These are phyloP conservation scores for Odontocerum albicorne DNA, from an alignment of 2,888 invertebrate species.

Conservation along the genomic window DNA sequence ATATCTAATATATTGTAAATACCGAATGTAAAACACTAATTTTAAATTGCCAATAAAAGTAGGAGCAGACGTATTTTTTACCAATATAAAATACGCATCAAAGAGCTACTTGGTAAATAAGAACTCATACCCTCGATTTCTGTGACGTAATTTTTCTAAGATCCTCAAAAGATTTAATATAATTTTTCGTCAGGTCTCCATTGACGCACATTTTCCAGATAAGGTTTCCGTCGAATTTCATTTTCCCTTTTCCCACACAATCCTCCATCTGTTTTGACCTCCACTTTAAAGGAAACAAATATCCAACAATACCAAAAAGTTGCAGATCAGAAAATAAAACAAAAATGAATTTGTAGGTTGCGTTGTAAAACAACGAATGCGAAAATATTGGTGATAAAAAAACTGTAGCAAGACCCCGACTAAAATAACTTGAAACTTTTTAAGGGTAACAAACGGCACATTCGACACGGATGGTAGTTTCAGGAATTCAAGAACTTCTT, in stretches of 20 bases:
- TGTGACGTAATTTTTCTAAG: conserved; percentile 9
- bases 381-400: background rate
- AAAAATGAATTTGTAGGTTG: conserved; percentile 1
- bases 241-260: conserved; percentile 10
- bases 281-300: background rate
- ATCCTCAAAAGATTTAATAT: conserved; percentile 14
- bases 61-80: too few relatives aligned
- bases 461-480: too few relatives aligned
- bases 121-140: too few relatives aligned
- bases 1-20: too few relatives aligned
- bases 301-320: background rate
- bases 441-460: too few relatives aligned
- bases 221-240: conserved; percentile 27
- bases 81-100: too few relatives aligned
- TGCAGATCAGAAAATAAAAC: background rate
- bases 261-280: conserved; percentile 17
- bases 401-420: too few relatives aligned
- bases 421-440: too few relatives aligned
- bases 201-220: conserved; percentile 31
- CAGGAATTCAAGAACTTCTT: background rate
- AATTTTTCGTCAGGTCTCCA: conserved; percentile 12
- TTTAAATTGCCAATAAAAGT: too few relatives aligned
- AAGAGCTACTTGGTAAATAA: too few relatives aligned
- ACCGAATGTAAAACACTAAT: too few relatives aligned
- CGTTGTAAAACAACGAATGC: background rate